A percentile compares a stretch with the other conserved stretches of the same genome.
Evolutionary conservation across 2,113 vertebrate genomes (phyloP).

Genomic region (Puntigrus tetrazona): DNA sequence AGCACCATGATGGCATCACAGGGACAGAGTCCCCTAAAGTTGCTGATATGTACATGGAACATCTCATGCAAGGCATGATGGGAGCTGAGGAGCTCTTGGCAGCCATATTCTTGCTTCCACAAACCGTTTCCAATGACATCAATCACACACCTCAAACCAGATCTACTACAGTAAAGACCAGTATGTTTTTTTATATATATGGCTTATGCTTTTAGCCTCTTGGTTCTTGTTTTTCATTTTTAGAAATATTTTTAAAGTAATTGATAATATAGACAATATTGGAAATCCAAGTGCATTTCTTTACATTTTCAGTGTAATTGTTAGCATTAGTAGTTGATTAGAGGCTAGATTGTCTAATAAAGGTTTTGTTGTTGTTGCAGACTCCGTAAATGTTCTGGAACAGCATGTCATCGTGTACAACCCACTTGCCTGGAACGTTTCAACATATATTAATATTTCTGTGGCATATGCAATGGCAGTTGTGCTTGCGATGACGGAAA

Average conservation of each 20-base stretch:
- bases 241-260: neutral
- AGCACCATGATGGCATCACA: conserved; percentile 89
- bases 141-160: neutral
- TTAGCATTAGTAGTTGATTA: neutral
- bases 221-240: neutral
- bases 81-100: conserved; percentile 79
- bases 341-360: neutral
- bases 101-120: conserved; percentile 74
- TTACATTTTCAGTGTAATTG: neutral
- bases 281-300: neutral
- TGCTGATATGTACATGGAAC: conserved; percentile 82
- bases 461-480: conserved; percentile 64
- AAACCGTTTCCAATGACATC: conserved; percentile 45
- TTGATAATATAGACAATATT: neutral
- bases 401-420: conserved; percentile 83
- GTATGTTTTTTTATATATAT: conserved; percentile 8
- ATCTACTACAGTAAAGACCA: neutral
- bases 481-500: conserved; percentile 77
- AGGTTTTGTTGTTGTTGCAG: conserved; percentile 5
- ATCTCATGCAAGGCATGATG: conserved; percentile 76
- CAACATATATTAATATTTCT: conserved; percentile 79
- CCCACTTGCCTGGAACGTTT: conserved; percentile 87
- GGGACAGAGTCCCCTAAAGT: conserved; percentile 89
- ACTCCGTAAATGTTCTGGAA: conserved; percentile 55
- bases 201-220: neutral